phyloP scores from a whole-genome alignment of 2,888 invertebrate genomes.

The Onchidella celtica region DNA sequence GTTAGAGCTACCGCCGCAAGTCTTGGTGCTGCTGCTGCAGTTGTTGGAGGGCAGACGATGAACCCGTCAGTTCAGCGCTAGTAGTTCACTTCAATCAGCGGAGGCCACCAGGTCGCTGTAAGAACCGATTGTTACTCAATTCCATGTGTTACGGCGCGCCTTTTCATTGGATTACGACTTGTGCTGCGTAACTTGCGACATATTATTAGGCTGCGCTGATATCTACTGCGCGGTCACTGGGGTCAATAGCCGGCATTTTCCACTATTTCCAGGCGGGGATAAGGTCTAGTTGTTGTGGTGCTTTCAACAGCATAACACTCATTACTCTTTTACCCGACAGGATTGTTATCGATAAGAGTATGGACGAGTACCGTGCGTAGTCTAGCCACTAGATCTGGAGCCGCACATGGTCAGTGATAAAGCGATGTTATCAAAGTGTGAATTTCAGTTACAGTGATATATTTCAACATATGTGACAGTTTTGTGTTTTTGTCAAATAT shows the following conservation, averaged over 20 bases:
- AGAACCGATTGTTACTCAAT: background rate
- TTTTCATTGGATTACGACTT: constrained; percentile 25
- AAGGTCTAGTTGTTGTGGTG: too few relatives aligned
- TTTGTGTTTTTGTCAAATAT: too few relatives aligned
- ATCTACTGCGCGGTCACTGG: background rate
- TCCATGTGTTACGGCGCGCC: constrained; percentile 16
- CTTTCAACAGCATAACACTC: too few relatives aligned
- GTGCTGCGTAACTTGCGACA: background rate
- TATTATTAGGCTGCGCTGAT: background rate
- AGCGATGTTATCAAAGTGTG: too few relatives aligned
- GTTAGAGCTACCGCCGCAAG: background rate
- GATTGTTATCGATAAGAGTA: too few relatives aligned
- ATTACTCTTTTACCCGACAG: too few relatives aligned
- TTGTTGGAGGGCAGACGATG: background rate
- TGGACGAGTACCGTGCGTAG: too few relatives aligned
- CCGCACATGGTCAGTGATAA: too few relatives aligned
- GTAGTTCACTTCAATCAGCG: constrained; percentile 14
- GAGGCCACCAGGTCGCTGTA: constrained; percentile 26
- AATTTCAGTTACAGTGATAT: too few relatives aligned
- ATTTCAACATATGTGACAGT: too few relatives aligned
- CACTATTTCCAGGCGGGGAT: too few relatives aligned
- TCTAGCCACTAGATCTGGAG: too few relatives aligned
- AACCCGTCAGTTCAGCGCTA: constrained; percentile 24
- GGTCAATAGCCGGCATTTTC: constrained; percentile 13
- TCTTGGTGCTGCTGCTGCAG: background rate